Conservation (phyloP, 2,113 vertebrate species). For the Phylloscopus whistleri region DNA sequence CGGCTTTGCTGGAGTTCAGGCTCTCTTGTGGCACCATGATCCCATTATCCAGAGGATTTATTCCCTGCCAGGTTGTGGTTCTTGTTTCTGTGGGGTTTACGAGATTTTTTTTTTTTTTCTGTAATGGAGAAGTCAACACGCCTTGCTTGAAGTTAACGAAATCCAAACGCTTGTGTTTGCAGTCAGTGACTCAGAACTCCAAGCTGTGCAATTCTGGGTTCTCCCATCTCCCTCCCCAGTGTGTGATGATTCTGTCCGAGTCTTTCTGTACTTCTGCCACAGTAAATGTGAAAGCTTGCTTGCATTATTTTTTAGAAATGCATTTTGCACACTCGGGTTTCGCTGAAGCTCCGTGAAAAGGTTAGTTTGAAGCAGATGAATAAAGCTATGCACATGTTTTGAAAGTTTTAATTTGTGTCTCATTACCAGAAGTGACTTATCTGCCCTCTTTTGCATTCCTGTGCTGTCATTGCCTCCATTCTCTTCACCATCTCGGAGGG, state of each 20-base stretch:
- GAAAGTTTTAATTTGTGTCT: slow-evolving; percentile 77
- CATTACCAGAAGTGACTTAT: slow-evolving; percentile 77
- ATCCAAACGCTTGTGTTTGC: slow-evolving; percentile 61
- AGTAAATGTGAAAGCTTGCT: slow-evolving; percentile 77
- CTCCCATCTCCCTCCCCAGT: slow-evolving; percentile 26
- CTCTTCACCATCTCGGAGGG: slow-evolving; percentile 61
- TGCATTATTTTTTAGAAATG: slow-evolving; percentile 77
- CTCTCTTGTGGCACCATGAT: not conserved
- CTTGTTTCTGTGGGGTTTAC: slow-evolving; percentile 12
- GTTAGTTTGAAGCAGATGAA: slow-evolving; percentile 76
- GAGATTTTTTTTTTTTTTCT: not conserved
- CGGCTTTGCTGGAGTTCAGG: not conserved
- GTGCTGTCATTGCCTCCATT: slow-evolving; percentile 59
- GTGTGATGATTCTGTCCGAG: slow-evolving; percentile 57
- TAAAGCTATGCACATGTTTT: slow-evolving; percentile 82
- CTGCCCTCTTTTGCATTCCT: slow-evolving; percentile 61
- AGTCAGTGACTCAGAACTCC: slow-evolving; percentile 59
- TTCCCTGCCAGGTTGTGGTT: slow-evolving; percentile 37
- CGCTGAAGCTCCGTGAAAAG: slow-evolving; percentile 71
- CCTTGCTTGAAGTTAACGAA: slow-evolving; percentile 33
- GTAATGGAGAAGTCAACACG: slow-evolving; percentile 18
- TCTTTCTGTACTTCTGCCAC: slow-evolving; percentile 70
- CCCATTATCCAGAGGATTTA: not conserved
- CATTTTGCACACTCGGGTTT: slow-evolving; percentile 77
- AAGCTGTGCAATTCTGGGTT: slow-evolving; percentile 67